These are phyloP conservation scores for Schlechtendalia chinensis DNA, from an alignment of 1,140 invertebrate genomes.

Conservation along the genomic window DNA sequence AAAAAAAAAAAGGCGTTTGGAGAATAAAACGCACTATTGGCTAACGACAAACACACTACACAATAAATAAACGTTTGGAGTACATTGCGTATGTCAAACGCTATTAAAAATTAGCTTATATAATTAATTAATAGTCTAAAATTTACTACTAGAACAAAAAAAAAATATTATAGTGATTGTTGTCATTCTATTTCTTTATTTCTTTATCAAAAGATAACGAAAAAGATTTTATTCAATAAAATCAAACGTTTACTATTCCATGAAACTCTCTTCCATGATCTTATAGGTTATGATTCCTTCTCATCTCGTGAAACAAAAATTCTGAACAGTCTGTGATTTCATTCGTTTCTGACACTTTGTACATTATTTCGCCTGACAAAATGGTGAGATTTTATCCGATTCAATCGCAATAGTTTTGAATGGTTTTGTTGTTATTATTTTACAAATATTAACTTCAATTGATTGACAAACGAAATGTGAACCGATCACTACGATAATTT, in stretches of 20 bases:
- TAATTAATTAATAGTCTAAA: neutral
- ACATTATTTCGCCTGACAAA: neutral
- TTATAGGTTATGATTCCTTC: conserved; percentile 1
- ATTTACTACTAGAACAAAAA: neutral
- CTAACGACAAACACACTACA: neutral
- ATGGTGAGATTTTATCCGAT: conserved; percentile 44
- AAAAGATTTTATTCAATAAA: neutral
- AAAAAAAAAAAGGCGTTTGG: neutral
- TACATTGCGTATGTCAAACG: neutral
- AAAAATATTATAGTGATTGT: neutral
- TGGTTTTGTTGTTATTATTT: neutral
- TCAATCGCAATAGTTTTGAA: neutral
- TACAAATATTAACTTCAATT: neutral
- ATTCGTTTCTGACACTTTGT: neutral
- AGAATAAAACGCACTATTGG: neutral
- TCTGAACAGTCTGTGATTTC: neutral
- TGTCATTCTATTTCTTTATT: conserved; percentile 7
- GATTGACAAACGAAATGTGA: neutral
- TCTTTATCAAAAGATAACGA: conserved; percentile 42
- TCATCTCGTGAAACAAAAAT: conserved; percentile 13
- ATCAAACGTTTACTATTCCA: neutral
- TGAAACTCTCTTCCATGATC: neutral
- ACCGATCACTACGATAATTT: neutral
- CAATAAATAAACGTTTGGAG: neutral
- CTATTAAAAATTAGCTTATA: neutral